Conservation (phyloP, 2,888 invertebrate genomes). For the Drosophila algonquin region DNA sequence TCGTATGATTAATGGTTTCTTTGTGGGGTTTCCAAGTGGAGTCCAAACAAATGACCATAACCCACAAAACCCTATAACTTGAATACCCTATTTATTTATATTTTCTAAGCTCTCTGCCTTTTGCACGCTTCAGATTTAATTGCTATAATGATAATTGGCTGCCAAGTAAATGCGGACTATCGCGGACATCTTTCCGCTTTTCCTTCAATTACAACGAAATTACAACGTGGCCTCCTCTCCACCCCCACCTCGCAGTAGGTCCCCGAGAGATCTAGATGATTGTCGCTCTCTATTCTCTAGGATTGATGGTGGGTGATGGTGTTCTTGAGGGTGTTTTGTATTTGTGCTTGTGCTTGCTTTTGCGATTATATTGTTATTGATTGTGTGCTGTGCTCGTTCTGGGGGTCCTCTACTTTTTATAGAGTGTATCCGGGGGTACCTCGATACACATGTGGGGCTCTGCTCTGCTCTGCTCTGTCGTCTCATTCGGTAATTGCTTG, state of each 20-base stretch:
- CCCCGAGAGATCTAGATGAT: background rate
- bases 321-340: conserved; percentile 31
- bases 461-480: conserved; percentile 15
- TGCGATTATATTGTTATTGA: conserved; percentile 60
- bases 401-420: background rate
- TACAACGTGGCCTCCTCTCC: background rate
- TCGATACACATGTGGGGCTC: background rate
- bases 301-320: conserved; percentile 3
- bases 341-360: conserved; percentile 49
- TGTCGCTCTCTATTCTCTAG: background rate
- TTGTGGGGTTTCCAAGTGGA: no score
- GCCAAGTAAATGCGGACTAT: background rate
- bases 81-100: no score
- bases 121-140: background rate
- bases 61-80: no score
- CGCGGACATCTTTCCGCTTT: background rate
- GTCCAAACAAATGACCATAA: no score
- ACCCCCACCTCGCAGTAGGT: no score
- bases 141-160: background rate
- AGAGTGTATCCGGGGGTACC: background rate
- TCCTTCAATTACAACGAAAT: background rate
- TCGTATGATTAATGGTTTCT: no score
- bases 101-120: background rate
- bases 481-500: conserved; percentile 67
- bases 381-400: conserved; percentile 24